These are phyloP conservation scores for Sericinus montela DNA, from an alignment of 2,888 invertebrate species.

Conservation along the genomic window DNA sequence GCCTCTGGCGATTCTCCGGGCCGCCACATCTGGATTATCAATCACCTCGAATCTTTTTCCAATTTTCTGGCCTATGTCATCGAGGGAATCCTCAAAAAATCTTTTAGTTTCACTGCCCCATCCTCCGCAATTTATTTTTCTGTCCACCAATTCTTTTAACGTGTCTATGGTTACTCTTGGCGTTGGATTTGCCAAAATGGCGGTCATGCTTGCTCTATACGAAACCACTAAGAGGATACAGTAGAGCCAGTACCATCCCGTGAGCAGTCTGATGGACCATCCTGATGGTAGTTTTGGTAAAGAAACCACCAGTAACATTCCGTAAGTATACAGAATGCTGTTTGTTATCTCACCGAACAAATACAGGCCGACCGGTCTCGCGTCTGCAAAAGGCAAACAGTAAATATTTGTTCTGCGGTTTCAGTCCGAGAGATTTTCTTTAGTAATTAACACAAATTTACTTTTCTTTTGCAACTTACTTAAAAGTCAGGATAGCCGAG, in stretches of 20 bases:
- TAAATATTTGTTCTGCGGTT: neutral
- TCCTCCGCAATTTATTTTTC: constrained; percentile 83
- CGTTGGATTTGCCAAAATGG: constrained; percentile 88
- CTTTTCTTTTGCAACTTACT: neutral
- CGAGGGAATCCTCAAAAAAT: constrained; percentile 85
- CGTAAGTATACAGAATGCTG: constrained; percentile 88
- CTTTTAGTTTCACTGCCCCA: constrained; percentile 85
- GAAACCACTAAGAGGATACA: constrained; percentile 88
- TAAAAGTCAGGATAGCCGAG: too few relatives aligned
- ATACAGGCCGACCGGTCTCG: constrained; percentile 78
- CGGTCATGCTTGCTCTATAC: constrained; percentile 91
- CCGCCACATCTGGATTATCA: constrained; percentile 80
- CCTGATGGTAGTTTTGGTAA: constrained; percentile 87
- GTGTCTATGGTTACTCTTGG: constrained; percentile 90
- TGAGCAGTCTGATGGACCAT: constrained; percentile 89
- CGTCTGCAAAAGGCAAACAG: constrained; percentile 47
- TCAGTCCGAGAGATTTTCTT: neutral
- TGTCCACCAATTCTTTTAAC: constrained; percentile 82
- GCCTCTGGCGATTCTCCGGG: constrained; percentile 84
- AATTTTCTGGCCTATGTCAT: constrained; percentile 82
- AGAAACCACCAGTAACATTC: constrained; percentile 89
- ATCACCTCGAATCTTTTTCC: constrained; percentile 82
- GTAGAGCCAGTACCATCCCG: constrained; percentile 94
- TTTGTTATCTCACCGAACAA: constrained; percentile 86
- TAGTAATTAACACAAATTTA: neutral